Conservation (phyloP, 2,797 vertebrate genomes). For the Lepus townsendii region DNA sequence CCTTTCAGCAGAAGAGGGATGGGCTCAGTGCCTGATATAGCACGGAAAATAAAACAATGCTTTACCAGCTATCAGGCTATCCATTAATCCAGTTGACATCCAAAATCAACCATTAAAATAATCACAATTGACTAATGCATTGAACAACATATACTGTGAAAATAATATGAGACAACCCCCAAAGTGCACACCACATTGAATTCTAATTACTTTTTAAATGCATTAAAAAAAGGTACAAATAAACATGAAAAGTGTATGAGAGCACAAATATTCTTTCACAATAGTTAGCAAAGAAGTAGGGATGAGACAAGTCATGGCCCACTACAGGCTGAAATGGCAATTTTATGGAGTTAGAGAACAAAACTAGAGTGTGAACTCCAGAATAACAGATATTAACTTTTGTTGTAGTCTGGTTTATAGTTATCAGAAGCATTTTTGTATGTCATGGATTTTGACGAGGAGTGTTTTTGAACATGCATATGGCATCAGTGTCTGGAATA, state of each 20-base stretch:
- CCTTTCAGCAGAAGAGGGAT: background rate
- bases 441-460: background rate
- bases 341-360: background rate
- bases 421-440: background rate
- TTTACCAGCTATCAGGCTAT: background rate
- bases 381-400: conserved; percentile 3
- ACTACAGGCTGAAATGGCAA: background rate
- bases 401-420: background rate
- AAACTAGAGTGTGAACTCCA: conserved; percentile 6
- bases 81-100: background rate
- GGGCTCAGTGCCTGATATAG: background rate
- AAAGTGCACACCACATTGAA: background rate
- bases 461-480: conserved; percentile 3
- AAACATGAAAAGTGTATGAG: background rate
- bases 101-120: background rate
- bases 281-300: background rate
- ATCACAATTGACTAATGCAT: background rate
- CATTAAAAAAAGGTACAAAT: background rate
- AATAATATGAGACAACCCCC: background rate
- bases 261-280: background rate
- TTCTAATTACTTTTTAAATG: background rate
- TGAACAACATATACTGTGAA: background rate
- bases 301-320: background rate
- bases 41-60: background rate
- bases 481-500: background rate